These are phyloP conservation scores for Xiphorhynchus erythropygius DNA, from an alignment of 2,797 vertebrate genomes.

Conservation along the genomic window DNA sequence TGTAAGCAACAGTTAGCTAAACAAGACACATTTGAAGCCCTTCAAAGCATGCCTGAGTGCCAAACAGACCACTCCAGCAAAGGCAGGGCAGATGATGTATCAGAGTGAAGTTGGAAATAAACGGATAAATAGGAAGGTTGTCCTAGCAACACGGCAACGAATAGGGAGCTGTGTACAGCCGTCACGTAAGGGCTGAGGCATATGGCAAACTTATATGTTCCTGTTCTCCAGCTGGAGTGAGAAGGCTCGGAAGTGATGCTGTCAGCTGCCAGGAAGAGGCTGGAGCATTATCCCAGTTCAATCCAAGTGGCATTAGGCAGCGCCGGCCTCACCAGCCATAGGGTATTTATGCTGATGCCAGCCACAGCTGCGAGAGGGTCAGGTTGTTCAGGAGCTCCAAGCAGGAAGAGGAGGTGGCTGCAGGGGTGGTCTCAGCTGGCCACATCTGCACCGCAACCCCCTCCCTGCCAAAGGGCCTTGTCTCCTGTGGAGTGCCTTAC, in stretches of 20 bases:
- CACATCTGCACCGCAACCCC: background rate
- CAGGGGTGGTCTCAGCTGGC: background rate
- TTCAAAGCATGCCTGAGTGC: fast-evolving
- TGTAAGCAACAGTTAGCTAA: background rate
- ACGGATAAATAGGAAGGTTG: background rate
- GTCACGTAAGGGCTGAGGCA: background rate
- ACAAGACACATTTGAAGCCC: background rate
- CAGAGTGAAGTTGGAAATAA: background rate
- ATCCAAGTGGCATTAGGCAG: background rate
- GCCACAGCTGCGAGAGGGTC: background rate
- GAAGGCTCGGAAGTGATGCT: background rate
- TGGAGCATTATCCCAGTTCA: constrained; percentile 16
- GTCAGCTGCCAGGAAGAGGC: background rate
- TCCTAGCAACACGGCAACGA: background rate
- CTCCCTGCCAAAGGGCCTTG: background rate
- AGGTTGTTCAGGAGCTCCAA: background rate
- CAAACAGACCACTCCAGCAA: background rate
- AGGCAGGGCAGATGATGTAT: background rate
- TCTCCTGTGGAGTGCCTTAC: fast-evolving
- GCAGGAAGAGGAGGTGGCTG: background rate
- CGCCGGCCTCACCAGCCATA: background rate
- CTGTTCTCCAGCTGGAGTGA: background rate
- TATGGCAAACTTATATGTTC: background rate
- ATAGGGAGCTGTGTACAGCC: background rate
- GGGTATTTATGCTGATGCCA: background rate